Conservation (phyloP, 2,797 vertebrate species). For the Coregonus ussuriensis region DNA sequence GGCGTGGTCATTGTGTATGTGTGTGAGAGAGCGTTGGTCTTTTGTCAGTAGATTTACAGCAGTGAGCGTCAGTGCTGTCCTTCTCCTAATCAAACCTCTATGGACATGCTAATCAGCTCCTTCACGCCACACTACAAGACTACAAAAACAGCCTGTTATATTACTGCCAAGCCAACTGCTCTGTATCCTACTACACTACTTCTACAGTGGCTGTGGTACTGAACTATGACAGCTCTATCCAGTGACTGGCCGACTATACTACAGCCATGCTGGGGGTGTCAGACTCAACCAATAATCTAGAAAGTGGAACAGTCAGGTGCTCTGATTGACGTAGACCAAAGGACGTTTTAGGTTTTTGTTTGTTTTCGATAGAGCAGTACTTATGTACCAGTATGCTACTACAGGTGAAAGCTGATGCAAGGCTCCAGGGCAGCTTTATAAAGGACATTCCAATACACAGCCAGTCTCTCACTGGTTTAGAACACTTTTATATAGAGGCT, state of each 20-base stretch:
- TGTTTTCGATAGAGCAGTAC: no score
- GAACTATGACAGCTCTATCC: background rate
- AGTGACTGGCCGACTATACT: background rate
- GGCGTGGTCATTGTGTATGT: conserved; percentile 24
- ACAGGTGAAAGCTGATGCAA: no score
- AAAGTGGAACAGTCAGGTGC: no score
- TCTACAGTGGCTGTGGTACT: background rate
- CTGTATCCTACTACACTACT: conserved; percentile 15
- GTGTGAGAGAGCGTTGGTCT: conserved; percentile 36
- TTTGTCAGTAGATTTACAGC: no score
- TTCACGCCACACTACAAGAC: conserved; percentile 61
- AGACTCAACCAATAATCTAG: no score
- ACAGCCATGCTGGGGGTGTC: background rate
- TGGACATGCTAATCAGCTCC: conserved; percentile 75
- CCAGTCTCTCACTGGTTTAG: background rate
- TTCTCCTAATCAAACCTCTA: conserved; percentile 66
- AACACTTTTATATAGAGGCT: background rate
- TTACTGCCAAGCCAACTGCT: conserved; percentile 49
- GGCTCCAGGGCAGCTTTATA: no score
- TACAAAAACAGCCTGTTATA: conserved; percentile 53
- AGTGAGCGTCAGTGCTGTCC: conserved; percentile 30
- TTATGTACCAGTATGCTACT: no score
- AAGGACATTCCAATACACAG: no score
- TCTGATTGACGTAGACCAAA: no score
- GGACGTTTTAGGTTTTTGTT: no score